These are phyloP conservation scores for Disparrhopalites patrizii DNA, from an alignment of 2,888 invertebrate species.

Conservation along the genomic window DNA sequence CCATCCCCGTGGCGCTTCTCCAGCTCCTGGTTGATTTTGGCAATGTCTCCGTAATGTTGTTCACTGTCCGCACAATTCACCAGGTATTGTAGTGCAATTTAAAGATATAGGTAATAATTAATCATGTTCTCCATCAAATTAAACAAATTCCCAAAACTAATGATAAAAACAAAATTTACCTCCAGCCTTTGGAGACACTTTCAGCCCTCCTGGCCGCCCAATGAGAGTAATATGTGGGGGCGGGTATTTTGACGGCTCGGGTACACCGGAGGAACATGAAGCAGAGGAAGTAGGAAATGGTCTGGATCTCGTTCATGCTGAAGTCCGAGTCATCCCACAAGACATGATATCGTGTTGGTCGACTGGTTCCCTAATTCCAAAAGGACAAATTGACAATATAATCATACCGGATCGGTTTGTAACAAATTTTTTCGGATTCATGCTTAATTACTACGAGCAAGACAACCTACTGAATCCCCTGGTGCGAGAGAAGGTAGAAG, in stretches of 20 bases:
- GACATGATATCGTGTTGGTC: conserved; percentile 63
- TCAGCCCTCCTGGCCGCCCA: conserved; percentile 31
- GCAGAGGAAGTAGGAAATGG: conserved; percentile 75
- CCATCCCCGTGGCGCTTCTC: neutral
- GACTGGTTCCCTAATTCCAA: conserved; percentile 49
- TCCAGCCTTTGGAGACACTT: conserved; percentile 20
- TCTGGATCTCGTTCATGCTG: conserved; percentile 69
- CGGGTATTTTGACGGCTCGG: conserved; percentile 53
- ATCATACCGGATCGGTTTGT: neutral
- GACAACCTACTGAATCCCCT: conserved; percentile 52
- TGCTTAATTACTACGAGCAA: conserved; percentile 33
- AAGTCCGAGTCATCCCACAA: conserved; percentile 73
- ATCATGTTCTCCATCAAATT: conserved; percentile 51
- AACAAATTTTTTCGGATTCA: neutral
- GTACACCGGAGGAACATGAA: conserved; percentile 81
- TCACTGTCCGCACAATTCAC: conserved; percentile 4
- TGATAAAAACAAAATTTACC: no score
- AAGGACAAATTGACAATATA: neutral
- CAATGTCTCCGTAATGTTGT: neutral
- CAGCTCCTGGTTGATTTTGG: neutral
- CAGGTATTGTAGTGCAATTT: neutral
- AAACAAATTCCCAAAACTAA: no score
- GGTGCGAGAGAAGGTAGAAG: conserved; percentile 56
- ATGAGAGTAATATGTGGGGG: conserved; percentile 35
- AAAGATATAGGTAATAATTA: no score